Evolutionary conservation across 2,888 invertebrate genomes (phyloP), one percentile per base, ranked within the genome.

Genomic region (Leptopilina syphax): DNA sequence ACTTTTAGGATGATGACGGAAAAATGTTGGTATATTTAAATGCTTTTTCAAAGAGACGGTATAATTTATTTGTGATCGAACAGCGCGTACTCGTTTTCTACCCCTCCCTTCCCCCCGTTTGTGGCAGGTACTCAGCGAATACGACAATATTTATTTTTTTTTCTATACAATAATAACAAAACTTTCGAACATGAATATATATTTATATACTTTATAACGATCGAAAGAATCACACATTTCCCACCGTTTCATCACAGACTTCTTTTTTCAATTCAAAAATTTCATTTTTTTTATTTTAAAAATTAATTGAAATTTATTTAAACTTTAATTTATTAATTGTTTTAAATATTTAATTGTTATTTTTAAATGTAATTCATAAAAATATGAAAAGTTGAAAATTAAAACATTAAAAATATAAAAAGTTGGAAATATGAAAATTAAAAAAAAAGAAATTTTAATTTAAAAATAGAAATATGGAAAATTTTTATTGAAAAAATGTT

Each of bases 151-250:
- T 34, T 88, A 88, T 84, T 88, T 78, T 84, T 84, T 86, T 84
- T 86, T 87, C 83, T 88, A 86, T 89, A 89, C 87, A 90, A 88
- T 88, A 90, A 88, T 88, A 90, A 91, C 88, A 90, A 91, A 91
- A 89, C 84, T 85, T 84, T 89, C 86, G 87, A 90, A 89, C 89
- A 89, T 89, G 86, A 87, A 88, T 88, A 88, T 89, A 87, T 85
- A 85, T 82, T 87, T 86, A 86, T 87, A 87, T 87, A 87, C 83
- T 73, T 57, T 73, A 41, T 73, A 73, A 84, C 87, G 86, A 88
- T 88, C 86, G 86, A 84, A 84, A 85, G 73, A 73, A 86, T 67
- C 83, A 81, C 85, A 85, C 34, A 34, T 34, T 84, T 87, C 84
- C 85, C 84, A 86, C 84, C 84, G 85, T 73, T 73, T 57, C 27